Conservation (phyloP, 2,113 vertebrate species). For the Indri indri region DNA sequence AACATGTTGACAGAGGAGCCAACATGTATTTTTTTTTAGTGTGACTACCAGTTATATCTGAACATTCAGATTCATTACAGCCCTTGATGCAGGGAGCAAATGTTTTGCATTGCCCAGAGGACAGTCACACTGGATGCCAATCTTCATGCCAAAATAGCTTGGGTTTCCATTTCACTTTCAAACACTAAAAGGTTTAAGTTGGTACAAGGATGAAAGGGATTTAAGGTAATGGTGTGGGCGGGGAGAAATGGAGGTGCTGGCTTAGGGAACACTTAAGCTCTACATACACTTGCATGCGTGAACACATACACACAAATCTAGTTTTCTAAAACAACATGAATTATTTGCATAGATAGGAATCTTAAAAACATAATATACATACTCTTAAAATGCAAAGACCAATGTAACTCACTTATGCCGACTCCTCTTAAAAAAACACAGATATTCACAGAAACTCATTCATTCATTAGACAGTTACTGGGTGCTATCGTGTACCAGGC, state of each 20-base stretch:
- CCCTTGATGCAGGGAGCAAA: constrained; percentile 25
- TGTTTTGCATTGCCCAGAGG: constrained; percentile 29
- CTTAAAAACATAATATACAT: constrained; percentile 1
- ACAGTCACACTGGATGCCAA: constrained; percentile 26
- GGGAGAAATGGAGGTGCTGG: background rate
- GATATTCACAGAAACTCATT: background rate
- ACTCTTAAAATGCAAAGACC: background rate
- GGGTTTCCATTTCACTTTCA: constrained; percentile 52
- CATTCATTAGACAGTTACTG: background rate
- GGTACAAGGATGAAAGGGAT: background rate
- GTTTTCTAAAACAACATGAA: background rate
- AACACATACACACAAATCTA: background rate
- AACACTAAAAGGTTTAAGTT: constrained; percentile 47
- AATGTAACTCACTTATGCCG: background rate
- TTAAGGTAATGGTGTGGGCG: constrained; percentile 8
- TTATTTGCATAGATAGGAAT: background rate
- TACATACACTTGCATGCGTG: background rate
- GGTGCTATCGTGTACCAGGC: background rate
- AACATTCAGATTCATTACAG: constrained; percentile 40
- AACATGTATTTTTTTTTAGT: background rate
- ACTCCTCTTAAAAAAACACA: background rate
- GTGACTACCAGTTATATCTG: constrained; percentile 15
- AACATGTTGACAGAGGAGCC: constrained; percentile 29
- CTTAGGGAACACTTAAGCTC: constrained; percentile 35
- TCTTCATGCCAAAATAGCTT: constrained; percentile 22